Evolutionary conservation across 2,113 vertebrate genomes (phyloP).

Genomic region (Mesembrinibis cayennensis): DNA sequence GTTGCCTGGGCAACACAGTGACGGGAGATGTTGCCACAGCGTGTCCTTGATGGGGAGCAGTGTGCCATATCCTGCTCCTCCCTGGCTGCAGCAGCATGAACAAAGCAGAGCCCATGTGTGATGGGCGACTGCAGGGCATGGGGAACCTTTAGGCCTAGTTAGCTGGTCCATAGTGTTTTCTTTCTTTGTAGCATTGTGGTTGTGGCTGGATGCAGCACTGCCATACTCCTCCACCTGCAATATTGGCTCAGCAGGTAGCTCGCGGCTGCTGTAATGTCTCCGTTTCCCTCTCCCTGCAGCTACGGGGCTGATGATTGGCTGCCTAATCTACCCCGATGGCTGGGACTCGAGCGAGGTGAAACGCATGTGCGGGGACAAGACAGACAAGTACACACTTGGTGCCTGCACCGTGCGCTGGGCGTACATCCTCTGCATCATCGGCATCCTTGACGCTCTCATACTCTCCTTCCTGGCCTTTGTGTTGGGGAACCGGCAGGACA

Average conservation of each 20-base stretch:
- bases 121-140: rapidly evolving
- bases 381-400: constrained; percentile 94
- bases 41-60: not conserved
- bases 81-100: not conserved
- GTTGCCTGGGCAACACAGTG: not conserved
- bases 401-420: constrained; percentile 98
- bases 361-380: constrained; percentile 91
- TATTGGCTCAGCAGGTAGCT: rapidly evolving
- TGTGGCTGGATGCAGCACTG: not conserved
- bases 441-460: constrained; percentile 91
- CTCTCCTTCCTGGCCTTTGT: constrained; percentile 94
- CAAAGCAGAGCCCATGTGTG: rapidly evolving
- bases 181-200: rapidly evolving
- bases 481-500: constrained; percentile 92
- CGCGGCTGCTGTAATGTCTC: rapidly evolving
- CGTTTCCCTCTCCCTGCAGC: constrained; percentile 63
- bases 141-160: no score
- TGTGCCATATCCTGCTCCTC: not conserved
- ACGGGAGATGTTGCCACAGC: not conserved
- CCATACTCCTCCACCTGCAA: not conserved
- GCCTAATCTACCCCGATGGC: constrained; percentile 95
- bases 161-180: rapidly evolving
- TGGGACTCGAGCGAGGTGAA: constrained; percentile 94
- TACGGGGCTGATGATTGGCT: constrained; percentile 92
- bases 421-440: constrained; percentile 97